Conservation (phyloP, 2,797 vertebrate genomes). For the Pseudochromis fuscus region DNA sequence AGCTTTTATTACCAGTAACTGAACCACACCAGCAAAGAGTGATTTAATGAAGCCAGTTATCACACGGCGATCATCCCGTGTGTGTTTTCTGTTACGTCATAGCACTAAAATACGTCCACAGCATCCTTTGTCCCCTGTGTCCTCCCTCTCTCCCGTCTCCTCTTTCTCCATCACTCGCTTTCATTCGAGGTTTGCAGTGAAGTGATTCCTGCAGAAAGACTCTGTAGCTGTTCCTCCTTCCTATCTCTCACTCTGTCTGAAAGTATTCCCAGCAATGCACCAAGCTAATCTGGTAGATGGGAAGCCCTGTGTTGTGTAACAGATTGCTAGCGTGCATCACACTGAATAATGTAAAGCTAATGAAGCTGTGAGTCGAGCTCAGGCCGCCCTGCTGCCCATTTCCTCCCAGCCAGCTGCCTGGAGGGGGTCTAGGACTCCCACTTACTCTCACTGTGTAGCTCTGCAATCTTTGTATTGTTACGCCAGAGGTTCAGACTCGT, state of each 20-base stretch:
- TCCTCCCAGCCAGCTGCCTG: constrained; percentile 27
- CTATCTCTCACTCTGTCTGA: neutral
- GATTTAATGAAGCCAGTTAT: constrained; percentile 49
- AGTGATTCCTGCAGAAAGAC: constrained; percentile 10
- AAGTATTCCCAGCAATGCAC: constrained; percentile 8
- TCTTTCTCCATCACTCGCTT: neutral
- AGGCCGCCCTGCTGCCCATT: constrained; percentile 26
- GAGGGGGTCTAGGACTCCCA: constrained; percentile 35
- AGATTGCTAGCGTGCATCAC: constrained; percentile 24
- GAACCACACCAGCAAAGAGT: constrained; percentile 36
- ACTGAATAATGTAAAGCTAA: constrained; percentile 59
- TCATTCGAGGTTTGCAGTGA: neutral
- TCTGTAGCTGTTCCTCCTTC: neutral
- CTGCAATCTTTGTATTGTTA: constrained; percentile 19
- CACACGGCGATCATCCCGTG: constrained; percentile 37
- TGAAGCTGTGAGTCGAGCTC: constrained; percentile 48
- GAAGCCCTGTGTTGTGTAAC: constrained; percentile 38
- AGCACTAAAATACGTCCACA: constrained; percentile 3
- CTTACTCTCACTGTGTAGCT: constrained; percentile 5
- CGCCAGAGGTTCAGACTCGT: neutral
- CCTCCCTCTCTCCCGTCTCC: neutral
- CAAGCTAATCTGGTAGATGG: constrained; percentile 25
- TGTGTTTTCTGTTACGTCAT: constrained; percentile 36
- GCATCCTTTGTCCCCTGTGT: constrained; percentile 24
- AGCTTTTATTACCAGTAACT: constrained; percentile 45